Evolutionary conservation across 2,113 vertebrate genomes (phyloP), one percentile per base, ranked within the genome.

Genomic region (Uropsilus gracilis): DNA sequence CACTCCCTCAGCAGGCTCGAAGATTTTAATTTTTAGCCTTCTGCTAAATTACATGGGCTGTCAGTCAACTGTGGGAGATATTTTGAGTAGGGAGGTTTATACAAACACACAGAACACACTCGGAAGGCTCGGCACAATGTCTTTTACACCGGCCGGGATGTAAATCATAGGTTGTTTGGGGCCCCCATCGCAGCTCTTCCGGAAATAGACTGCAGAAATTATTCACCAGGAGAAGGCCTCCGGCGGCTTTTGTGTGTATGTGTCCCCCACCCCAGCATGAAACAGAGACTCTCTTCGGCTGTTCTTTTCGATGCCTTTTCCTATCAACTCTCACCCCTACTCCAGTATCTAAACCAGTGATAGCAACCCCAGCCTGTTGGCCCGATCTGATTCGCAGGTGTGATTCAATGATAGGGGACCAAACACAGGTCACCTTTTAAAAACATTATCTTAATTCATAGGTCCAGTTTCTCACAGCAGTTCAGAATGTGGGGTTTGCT

Each of bases 61-160:
- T 96, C 98, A 96, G 98, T 97, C 96, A 97, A 92, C 96, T 94
- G 97, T 66, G 82, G 64, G 97, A 95, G 97, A 96, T 97, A 97
- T 97, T 97, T 88, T 92, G 97, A 97, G 97, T 53, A 90, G 96
- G 48, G 96, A 97, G 96, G 98, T 97, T 98, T 94, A 97, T 69
- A 98, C 97, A 96, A 97, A 97, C 97, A 95, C 97, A 97, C 95
- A 91, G 86, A 76, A 96, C 97, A 80, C 96, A 81, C 97, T 82
- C 97, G 18, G 89, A 34, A 97, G 95, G 89, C 97, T 96, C 95
- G 32, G 91, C 69, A 42, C 96, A 24, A 95, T 89, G 84, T 90
- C 98, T 97, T 91, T 93, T 96, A 81, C 86, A 95, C 88, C 75
- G 69, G 90, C 96, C 88, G 0, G 92, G 91, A 95, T 94, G 97